Conservation (phyloP, 2,113 vertebrate species). For the Gallinago jamesoni region DNA sequence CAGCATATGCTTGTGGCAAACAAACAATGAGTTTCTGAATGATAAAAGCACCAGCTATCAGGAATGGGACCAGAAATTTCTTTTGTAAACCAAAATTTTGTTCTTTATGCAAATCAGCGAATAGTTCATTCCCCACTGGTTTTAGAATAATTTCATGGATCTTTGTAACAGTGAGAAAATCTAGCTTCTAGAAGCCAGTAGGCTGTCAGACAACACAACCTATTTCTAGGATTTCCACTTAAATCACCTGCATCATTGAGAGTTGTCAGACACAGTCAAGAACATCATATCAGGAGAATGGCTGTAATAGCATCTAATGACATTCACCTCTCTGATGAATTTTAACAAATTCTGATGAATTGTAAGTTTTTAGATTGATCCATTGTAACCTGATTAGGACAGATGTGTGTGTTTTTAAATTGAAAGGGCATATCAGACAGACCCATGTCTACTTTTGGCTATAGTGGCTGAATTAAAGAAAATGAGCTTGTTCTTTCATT, state of each 20-base stretch:
- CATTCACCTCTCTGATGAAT: neutral
- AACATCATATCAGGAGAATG: neutral
- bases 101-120: neutral
- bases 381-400: neutral
- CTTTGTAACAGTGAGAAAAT: neutral
- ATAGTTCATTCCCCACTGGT: neutral
- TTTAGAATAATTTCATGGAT: neutral
- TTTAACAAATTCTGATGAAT: neutral
- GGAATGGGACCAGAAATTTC: neutral
- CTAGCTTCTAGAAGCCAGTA: neutral
- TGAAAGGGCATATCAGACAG: neutral
- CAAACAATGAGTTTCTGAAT: neutral
- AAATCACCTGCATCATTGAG: neutral
- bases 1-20: neutral
- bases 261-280: neutral
- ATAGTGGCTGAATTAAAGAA: neutral
- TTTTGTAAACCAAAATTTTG: neutral
- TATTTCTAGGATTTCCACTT: neutral
- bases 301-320: neutral
- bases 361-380: neutral
- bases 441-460: neutral
- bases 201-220: accelerated
- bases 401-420: neutral
- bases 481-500: neutral
- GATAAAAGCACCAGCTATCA: neutral